Evolutionary conservation across 2,888 invertebrate genomes (phyloP).

Genomic region (Macaria liturata): DNA sequence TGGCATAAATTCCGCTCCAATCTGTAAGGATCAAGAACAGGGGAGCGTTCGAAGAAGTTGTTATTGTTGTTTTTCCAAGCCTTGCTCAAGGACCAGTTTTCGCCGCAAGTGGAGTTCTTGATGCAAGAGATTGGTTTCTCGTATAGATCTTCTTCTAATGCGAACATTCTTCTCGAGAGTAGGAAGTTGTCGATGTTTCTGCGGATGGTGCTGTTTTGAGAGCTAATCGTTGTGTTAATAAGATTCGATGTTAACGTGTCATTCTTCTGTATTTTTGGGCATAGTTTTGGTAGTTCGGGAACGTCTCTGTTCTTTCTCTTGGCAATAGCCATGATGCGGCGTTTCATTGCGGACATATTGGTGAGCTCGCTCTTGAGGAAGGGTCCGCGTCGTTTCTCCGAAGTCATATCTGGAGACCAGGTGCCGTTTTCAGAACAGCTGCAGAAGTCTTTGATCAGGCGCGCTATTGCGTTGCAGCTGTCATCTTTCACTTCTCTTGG

Average conservation of each 20-base stretch:
- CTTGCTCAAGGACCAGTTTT: constrained; percentile 80
- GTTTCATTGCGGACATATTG: constrained; percentile 75
- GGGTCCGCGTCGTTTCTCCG: constrained; percentile 66
- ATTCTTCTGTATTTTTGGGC: constrained; percentile 44
- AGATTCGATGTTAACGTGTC: constrained; percentile 67
- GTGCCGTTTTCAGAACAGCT: constrained; percentile 79
- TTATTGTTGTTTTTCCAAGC: constrained; percentile 71
- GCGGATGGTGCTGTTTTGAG: constrained; percentile 67
- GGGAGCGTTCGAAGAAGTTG: constrained; percentile 63
- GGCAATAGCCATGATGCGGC: constrained; percentile 71
- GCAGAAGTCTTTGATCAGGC: constrained; percentile 76
- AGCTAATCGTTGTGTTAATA: constrained; percentile 68
- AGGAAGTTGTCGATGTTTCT: constrained; percentile 73
- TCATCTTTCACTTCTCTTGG: constrained; percentile 65
- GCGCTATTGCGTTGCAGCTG: constrained; percentile 73
- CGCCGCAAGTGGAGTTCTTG: constrained; percentile 68
- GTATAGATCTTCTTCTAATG: constrained; percentile 72
- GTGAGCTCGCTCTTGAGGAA: constrained; percentile 74
- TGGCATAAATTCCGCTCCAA: constrained; percentile 51
- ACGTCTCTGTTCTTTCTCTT: constrained; percentile 62
- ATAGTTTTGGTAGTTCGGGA: constrained; percentile 60
- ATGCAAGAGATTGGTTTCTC: constrained; percentile 68
- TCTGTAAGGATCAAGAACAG: constrained; percentile 49
- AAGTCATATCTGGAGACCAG: constrained; percentile 79
- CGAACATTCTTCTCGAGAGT: constrained; percentile 66